These are phyloP conservation scores for Chrysochloris asiatica DNA, from an alignment of 2,113 vertebrate genomes.

Conservation along the genomic window DNA sequence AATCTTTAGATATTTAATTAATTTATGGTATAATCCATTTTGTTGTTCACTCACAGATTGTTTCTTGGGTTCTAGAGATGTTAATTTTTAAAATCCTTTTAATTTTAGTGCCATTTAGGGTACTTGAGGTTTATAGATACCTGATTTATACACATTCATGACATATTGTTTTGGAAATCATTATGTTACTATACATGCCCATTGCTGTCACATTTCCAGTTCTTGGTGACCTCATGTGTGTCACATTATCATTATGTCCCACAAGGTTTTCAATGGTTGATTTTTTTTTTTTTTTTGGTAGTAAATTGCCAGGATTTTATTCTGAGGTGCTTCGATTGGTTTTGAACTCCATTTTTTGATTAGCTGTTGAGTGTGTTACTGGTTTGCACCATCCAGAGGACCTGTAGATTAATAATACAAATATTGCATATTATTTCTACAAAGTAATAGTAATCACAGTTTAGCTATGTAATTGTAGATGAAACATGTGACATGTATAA, in stretches of 20 bases:
- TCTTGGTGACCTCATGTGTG: background rate
- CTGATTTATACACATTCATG: background rate
- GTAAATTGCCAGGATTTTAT: background rate
- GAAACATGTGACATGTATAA: background rate
- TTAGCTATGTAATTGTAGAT: background rate
- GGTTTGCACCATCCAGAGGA: background rate
- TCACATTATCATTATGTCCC: background rate
- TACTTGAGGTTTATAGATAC: background rate
- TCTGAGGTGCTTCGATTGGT: background rate
- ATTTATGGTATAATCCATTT: background rate
- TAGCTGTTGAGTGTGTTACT: background rate
- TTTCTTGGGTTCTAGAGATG: background rate
- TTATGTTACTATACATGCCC: background rate
- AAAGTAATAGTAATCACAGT: constrained; percentile 5
- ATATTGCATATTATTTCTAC: background rate
- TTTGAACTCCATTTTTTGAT: background rate
- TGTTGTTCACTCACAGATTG: background rate
- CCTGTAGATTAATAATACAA: background rate
- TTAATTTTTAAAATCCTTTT: background rate
- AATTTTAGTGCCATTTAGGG: background rate
- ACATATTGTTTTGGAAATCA: background rate
- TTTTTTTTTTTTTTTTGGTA: background rate
- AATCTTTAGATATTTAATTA: background rate
- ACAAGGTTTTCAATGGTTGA: background rate
- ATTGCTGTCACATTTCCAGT: background rate